These are phyloP conservation scores for Euura saliciscinereae DNA, from an alignment of 1,140 invertebrate genomes.

Conservation along the genomic window DNA sequence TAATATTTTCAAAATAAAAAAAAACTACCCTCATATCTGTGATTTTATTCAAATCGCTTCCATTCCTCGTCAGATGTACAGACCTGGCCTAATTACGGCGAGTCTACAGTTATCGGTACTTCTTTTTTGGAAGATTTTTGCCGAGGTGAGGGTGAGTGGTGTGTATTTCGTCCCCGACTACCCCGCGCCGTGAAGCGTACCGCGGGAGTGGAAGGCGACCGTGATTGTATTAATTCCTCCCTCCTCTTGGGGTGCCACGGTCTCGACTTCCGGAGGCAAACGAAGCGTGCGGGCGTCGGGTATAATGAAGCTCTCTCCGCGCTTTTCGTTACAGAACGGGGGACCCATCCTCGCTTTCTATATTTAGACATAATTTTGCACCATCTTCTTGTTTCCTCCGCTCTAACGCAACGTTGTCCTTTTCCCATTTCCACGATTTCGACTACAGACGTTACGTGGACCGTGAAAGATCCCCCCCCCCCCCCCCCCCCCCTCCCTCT, in stretches of 20 bases:
- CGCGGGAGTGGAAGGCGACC: constrained; percentile 26
- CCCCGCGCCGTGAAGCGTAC: constrained; percentile 26
- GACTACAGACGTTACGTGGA: background rate
- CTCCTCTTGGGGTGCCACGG: constrained; percentile 23
- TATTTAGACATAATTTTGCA: constrained; percentile 12
- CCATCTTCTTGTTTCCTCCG: background rate
- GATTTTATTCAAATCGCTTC: no score
- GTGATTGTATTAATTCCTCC: constrained; percentile 56
- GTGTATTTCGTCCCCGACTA: constrained; percentile 14
- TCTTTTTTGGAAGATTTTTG: background rate
- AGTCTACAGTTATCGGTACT: background rate
- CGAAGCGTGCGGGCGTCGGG: constrained; percentile 59
- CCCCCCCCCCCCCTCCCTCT: background rate
- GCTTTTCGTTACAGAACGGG: constrained; percentile 27
- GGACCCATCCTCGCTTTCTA: background rate
- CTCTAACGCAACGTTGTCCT: background rate
- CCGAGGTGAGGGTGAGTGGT: background rate
- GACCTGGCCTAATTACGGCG: background rate
- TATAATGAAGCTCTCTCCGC: constrained; percentile 58
- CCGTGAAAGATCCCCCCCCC: background rate
- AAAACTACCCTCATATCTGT: no score
- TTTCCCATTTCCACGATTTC: background rate
- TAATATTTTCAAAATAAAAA: no score
- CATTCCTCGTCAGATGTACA: no score
- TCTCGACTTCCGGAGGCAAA: constrained; percentile 58